Evolutionary conservation across 1,140 invertebrate genomes (phyloP), one percentile per base, ranked within the genome.

Genomic region (Aleiodes sp.): DNA sequence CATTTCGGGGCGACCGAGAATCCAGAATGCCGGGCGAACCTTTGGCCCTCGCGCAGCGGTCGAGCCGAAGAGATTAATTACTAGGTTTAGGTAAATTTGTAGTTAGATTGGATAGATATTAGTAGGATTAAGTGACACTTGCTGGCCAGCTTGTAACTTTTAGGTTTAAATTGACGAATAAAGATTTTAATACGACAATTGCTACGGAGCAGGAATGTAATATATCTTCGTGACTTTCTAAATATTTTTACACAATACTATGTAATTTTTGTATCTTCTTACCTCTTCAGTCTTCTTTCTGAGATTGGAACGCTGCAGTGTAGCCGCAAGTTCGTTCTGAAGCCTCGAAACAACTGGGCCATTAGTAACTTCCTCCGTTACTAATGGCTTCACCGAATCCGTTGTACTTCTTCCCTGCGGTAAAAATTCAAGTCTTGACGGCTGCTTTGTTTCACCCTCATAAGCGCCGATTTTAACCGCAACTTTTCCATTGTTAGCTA

Each of bases 251-350:
- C 14, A 26, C 16, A 59, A 70, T 56, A 69, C 1, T 2, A n/a
- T n/a, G n/a, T n/a, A n/a, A n/a, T n/a, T n/a, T n/a, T n/a, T n/a
- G n/a, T n/a, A n/a, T 37, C 1, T 87, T 82, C 88, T 88, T 86
- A 91, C 88, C 75, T 88, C 87, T 82, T 91, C 90, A 81, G 90
- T 91, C 83, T 90, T 90, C 82, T 89, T 90, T 77, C 88, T 88
- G 67, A 93, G 85, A 84, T 93, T 92, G 8, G 92, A 92, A 81
- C 92, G 88, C 70, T 91, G 91, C 46, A 94, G 82, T 1, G 92
- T 94, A 46, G 92, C 88, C 19, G 87, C 89, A 65, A 94, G 82
- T 86, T 94, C 92, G 63, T 90, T 91, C 75, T 92, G 91, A 59
- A 94, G 82, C 79, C 89, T 87, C 71, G 88, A 90, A n/a, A 87